Evolutionary conservation across 2,888 invertebrate genomes (phyloP).

Genomic region (Brenthis daphne): DNA sequence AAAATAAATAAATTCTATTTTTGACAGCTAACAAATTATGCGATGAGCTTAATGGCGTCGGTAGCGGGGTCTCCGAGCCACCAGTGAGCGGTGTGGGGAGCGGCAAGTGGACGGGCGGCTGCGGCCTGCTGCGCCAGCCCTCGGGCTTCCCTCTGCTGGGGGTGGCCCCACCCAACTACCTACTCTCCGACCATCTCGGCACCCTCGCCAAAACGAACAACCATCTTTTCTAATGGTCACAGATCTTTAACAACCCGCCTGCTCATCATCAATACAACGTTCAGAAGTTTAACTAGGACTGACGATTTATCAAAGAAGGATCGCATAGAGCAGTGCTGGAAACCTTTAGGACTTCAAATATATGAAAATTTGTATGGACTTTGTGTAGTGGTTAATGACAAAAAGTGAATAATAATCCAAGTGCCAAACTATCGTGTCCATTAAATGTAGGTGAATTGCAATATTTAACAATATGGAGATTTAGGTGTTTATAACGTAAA

Average conservation of each 20-base stretch:
- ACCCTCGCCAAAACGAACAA: slow-evolving; percentile 83
- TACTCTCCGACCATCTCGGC: slow-evolving; percentile 84
- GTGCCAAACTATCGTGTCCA: slow-evolving; percentile 73
- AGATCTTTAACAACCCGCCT: slow-evolving; percentile 43
- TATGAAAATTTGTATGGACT: slow-evolving; percentile 22
- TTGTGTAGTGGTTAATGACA: slow-evolving; percentile 31
- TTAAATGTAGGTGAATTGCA: slow-evolving; percentile 59
- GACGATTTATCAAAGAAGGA: neutral
- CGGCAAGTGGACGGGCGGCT: slow-evolving; percentile 83
- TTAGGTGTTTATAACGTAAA: slow-evolving; percentile 55
- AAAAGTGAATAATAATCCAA: slow-evolving; percentile 48
- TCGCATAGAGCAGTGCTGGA: slow-evolving; percentile 14
- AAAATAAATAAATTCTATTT: neutral
- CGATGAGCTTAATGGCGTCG: slow-evolving; percentile 71
- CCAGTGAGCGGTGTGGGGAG: slow-evolving; percentile 66
- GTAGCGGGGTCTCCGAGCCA: slow-evolving; percentile 60
- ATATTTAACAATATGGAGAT: slow-evolving; percentile 53
- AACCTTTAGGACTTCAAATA: slow-evolving; percentile 11
- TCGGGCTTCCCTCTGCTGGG: slow-evolving; percentile 83
- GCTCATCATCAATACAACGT: slow-evolving; percentile 23
- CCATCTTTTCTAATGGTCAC: slow-evolving; percentile 83
- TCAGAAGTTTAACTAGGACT: slow-evolving; percentile 13
- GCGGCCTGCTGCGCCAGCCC: slow-evolving; percentile 84
- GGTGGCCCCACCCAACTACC: slow-evolving; percentile 83
- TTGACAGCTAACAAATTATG: slow-evolving; percentile 73